Conservation (phyloP, 2,888 invertebrate genomes). For the Tipula confusa region DNA sequence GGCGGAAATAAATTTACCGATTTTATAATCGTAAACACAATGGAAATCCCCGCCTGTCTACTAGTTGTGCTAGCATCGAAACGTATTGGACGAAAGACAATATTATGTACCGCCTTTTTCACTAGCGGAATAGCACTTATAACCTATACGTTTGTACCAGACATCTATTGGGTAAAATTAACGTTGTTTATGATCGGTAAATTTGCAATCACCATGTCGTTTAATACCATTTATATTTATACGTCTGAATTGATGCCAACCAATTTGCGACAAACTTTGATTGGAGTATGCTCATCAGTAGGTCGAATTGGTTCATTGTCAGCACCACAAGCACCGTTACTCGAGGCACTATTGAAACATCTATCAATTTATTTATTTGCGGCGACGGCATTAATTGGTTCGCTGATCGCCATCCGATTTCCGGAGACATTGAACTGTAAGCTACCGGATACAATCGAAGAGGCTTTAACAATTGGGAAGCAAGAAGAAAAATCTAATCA, state of each 20-base stretch:
- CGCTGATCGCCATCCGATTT: slow-evolving; percentile 53
- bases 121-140: slow-evolving; percentile 51
- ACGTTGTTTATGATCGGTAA: slow-evolving; percentile 58
- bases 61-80: slow-evolving; percentile 61
- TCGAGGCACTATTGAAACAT: slow-evolving; percentile 40
- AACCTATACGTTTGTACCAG: slow-evolving; percentile 42
- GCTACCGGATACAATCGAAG: slow-evolving; percentile 55
- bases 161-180: slow-evolving; percentile 36
- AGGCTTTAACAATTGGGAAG: slow-evolving; percentile 49
- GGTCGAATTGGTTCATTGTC: slow-evolving; percentile 65
- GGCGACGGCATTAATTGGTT: slow-evolving; percentile 51
- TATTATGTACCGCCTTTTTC: slow-evolving; percentile 56
- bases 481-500: neutral
- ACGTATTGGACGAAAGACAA: slow-evolving; percentile 58
- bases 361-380: slow-evolving; percentile 56
- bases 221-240: slow-evolving; percentile 64
- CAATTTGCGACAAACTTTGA: slow-evolving; percentile 58
- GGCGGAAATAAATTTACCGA: slow-evolving; percentile 73
- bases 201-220: slow-evolving; percentile 61
- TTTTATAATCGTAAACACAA: slow-evolving; percentile 56
- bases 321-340: slow-evolving; percentile 66
- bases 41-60: slow-evolving; percentile 71
- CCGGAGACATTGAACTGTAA: slow-evolving; percentile 56
- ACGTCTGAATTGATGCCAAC: slow-evolving; percentile 71
- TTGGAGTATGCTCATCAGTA: slow-evolving; percentile 65